Evolutionary conservation across 1,140 invertebrate species (phyloP), one percentile per base, ranked within the genome.

Genomic region (Periplaneta americana): DNA sequence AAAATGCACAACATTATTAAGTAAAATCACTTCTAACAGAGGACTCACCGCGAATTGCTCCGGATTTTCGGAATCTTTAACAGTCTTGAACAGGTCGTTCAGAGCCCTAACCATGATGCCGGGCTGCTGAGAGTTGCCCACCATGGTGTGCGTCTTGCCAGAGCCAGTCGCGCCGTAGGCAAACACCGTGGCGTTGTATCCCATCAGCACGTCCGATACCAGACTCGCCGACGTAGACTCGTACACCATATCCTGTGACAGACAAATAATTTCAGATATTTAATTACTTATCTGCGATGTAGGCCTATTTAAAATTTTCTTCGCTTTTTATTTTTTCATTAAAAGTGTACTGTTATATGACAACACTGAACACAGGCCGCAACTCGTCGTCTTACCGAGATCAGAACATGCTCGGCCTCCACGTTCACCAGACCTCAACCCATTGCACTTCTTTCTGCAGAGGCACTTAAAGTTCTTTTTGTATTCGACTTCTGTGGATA

Each of bases 101-200:
- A 98, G 91, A 10, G 97, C 94, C 79, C 95, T 89, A 0, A 95
- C 94, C 96, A 98, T 98, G 57, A 98, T 94, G 0, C 97, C 97
- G 9, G 95, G 94, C 57, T 94, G 89, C 28, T 91, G 87, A 74
- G 92, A 87, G 37, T 91, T 92, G 0, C 96, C 96, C 1, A 94
- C 93, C 96, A 97, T 98, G 5, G 97, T 98, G 86, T 96, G 93
- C 0, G 97, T 98, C 89, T 98, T 98, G 17, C 96, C 96, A 33
- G 96, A 94, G 0, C 96, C 96, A 28, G 97, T 98, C 0, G 97
- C 95, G n/a, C 97, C 98, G 87, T 99, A 99, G 3, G 98, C 98
- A 88, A 99, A 99, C 0, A 99, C 96, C 0, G 97, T 98, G 0
- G 96, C 97, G 86, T 98, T 99, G 86, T 97, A 98, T 10, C 98